Percentiles rank a stretch among this genome's conserved stretches.
Conservation (phyloP, 2,888 invertebrate genomes). For the Agonum fuliginosum region DNA sequence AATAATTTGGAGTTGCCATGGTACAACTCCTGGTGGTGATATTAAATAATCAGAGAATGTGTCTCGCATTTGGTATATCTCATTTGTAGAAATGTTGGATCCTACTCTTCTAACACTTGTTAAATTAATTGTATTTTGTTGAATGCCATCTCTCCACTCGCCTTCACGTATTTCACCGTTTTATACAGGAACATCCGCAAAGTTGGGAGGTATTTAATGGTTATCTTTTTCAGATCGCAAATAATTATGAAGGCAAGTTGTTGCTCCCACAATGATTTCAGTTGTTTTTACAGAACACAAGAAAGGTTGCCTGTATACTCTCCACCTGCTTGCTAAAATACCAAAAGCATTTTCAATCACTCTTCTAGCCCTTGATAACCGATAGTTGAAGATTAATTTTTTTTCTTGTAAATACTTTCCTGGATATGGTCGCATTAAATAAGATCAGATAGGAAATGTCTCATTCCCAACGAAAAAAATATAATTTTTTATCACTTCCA, state of each 20-base stretch:
- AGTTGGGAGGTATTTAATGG: background rate
- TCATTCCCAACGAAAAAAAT: no score
- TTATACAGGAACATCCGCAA: background rate
- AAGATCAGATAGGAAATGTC: no score
- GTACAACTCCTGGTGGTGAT: constrained; percentile 5
- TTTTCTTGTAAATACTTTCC: constrained; percentile 17
- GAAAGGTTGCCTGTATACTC: constrained; percentile 16
- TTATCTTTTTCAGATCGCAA: no score
- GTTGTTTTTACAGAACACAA: constrained; percentile 36
- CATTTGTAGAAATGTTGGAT: constrained; percentile 16
- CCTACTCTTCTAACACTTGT: constrained; percentile 19
- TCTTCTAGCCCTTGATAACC: constrained; percentile 23
- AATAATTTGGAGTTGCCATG: constrained; percentile 5
- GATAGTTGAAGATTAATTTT: constrained; percentile 25
- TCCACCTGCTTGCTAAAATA: constrained; percentile 25
- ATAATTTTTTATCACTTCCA: no score
- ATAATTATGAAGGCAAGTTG: constrained; percentile 29
- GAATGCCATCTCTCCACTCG: constrained; percentile 6
- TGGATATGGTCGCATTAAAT: constrained; percentile 32
- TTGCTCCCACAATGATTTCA: constrained; percentile 19
- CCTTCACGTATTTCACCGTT: constrained; percentile 3
- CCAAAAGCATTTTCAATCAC: constrained; percentile 21
- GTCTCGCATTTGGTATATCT: constrained; percentile 19
- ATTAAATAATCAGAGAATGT: constrained; percentile 24
- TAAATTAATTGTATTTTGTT: background rate